phyloP scores from a whole-genome alignment of 2,797 vertebrate genomes.

The Alfaro cultratus region DNA sequence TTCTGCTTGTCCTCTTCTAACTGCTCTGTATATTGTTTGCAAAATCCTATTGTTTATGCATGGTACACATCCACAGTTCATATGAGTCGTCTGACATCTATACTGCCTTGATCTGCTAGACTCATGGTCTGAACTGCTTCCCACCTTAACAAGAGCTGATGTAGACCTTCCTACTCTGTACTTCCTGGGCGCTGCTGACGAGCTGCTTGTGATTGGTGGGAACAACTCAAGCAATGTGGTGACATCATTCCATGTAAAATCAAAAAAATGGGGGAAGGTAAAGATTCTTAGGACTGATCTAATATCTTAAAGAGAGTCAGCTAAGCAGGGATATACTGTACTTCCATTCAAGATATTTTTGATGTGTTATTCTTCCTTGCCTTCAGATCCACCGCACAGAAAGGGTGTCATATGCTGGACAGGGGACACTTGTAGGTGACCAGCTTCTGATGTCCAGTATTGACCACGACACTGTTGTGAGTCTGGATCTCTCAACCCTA shows the following conservation, averaged over 20 bases:
- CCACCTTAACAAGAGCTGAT: conserved; percentile 78
- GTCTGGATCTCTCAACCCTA: conserved; percentile 71
- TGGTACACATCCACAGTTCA: neutral
- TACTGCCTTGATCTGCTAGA: conserved; percentile 64
- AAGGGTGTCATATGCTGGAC: conserved; percentile 78
- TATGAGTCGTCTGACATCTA: neutral
- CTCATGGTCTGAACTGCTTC: conserved; percentile 82
- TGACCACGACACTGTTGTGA: conserved; percentile 66
- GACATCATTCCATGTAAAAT: conserved; percentile 76
- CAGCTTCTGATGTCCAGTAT: conserved; percentile 75
- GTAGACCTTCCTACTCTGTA: conserved; percentile 79
- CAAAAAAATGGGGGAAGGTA: conserved; percentile 76
- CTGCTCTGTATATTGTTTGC: neutral
- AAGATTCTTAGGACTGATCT: neutral
- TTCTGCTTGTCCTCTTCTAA: neutral
- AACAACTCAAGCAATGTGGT: conserved; percentile 78
- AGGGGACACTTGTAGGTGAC: conserved; percentile 69
- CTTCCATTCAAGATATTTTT: neutral
- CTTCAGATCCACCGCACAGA: conserved; percentile 55
- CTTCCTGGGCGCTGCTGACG: conserved; percentile 81
- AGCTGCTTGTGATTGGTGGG: conserved; percentile 81
- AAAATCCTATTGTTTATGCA: neutral
- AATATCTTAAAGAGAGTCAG: neutral
- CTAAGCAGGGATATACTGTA: neutral
- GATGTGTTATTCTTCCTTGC: neutral